These are phyloP conservation scores for Dryobates pubescens DNA, from an alignment of 2,797 vertebrate species.

Conservation along the genomic window DNA sequence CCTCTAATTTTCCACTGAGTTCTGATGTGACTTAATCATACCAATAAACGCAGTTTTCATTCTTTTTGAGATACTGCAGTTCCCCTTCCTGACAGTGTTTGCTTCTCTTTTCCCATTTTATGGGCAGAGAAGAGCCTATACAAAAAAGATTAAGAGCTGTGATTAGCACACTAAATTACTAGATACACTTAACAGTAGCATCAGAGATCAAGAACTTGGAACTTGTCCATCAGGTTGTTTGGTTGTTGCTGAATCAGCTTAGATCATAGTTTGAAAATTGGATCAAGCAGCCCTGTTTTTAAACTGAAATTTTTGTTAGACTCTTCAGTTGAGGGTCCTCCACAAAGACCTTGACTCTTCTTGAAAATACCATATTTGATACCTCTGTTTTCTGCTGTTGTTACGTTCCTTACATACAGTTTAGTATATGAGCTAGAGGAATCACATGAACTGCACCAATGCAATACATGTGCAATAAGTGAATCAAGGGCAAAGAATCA, in stretches of 20 bases:
- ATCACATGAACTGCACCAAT: background rate
- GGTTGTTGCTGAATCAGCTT: background rate
- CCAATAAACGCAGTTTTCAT: background rate
- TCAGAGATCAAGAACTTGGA: background rate
- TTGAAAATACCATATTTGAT: background rate
- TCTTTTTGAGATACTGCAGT: background rate
- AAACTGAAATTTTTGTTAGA: background rate
- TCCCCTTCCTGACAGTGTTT: background rate
- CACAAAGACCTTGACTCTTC: background rate
- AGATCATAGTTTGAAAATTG: background rate
- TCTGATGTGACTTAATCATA: background rate
- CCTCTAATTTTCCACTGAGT: background rate
- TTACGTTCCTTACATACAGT: background rate
- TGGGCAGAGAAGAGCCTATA: background rate
- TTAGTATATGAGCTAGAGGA: background rate
- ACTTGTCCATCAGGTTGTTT: background rate
- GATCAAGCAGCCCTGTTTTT: background rate
- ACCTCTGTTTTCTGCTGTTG: background rate
- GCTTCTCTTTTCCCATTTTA: background rate
- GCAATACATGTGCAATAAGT: background rate
- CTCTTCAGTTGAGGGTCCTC: background rate
- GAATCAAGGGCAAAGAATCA: background rate
- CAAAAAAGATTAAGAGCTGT: background rate
- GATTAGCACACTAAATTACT: conserved; percentile 12
- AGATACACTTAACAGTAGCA: background rate